Percentiles rank a stretch among this genome's conserved stretches.
Conservation (phyloP, 2,797 vertebrate species). For the Myripristis murdjan region DNA sequence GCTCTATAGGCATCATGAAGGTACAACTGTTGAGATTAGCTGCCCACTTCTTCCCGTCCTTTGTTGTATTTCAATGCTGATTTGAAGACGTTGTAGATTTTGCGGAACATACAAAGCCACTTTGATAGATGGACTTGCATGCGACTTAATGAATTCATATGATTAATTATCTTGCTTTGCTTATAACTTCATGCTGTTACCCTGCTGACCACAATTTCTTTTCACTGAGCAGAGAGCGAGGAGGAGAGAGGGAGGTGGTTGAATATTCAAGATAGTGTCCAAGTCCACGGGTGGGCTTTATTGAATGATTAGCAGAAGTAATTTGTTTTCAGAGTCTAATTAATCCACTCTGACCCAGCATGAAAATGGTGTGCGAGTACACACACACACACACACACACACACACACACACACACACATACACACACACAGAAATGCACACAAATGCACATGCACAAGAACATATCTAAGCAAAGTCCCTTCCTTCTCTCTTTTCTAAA, state of each 20-base stretch:
- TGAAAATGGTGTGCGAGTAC: slow-evolving; percentile 57
- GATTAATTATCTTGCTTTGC: slow-evolving; percentile 70
- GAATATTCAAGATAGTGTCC: slow-evolving; percentile 78
- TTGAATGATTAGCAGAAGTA: slow-evolving; percentile 83
- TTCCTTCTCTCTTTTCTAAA: slow-evolving; percentile 14
- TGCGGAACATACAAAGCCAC: slow-evolving; percentile 15
- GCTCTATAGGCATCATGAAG: slow-evolving; percentile 23
- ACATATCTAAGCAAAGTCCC: slow-evolving; percentile 10
- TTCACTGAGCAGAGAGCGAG: slow-evolving; percentile 39
- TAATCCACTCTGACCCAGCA: slow-evolving; percentile 76
- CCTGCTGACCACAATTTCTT: slow-evolving; percentile 71
- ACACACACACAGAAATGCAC: slow-evolving; percentile 27
- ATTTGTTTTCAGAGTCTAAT: slow-evolving; percentile 87
- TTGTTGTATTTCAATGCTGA: slow-evolving; percentile 37
- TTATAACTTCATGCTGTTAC: slow-evolving; percentile 69
- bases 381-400: slow-evolving; percentile 30
- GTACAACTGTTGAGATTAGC: slow-evolving; percentile 16
- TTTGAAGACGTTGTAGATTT: slow-evolving; percentile 48
- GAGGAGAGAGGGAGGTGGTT: slow-evolving; percentile 43
- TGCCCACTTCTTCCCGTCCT: not conserved
- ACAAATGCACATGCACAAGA: not conserved
- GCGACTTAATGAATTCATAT: slow-evolving; percentile 62
- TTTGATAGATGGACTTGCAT: slow-evolving; percentile 57
- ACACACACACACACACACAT: slow-evolving; percentile 18
- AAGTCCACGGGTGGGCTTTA: slow-evolving; percentile 71